Evolutionary conservation across 1,140 invertebrate species (phyloP), one percentile per base, ranked within the genome.

Genomic region (Heliconius nattereri): DNA sequence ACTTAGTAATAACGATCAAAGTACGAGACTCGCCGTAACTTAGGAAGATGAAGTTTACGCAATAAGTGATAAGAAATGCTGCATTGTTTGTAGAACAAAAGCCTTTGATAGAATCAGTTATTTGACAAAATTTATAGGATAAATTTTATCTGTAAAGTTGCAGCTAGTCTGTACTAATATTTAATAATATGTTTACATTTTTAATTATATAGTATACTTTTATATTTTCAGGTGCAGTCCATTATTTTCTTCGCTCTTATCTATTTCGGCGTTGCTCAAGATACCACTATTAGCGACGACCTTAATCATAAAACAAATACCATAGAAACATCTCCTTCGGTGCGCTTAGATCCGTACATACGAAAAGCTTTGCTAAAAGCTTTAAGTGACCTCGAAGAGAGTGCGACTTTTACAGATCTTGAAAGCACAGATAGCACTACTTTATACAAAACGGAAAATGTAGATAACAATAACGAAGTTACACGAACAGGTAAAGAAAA

Each of bases 361-460:
- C 93, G 96, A 7, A 96, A 96, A 90, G 96, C 96, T 2, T 89
- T 97, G n/a, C 88, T 97, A 13, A 96, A 96, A 88, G 97, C 97
- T 3, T 92, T 97, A 1, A 96, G 95, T 70, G 96, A 97, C 81
- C 89, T 97, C 49, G 96, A 97, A 92, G 93, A 95, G 74, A 94
- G 92, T 83, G 92, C 91, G 78, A 87, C 87, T 49, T 86, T 90
- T 9, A 89, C 90, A 2, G 90, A 91, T n/a, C 74, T 83, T 8
- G 87, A 84, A 20, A 81, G 78, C 6, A 86, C 85, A 7, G 90
- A 87, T 73, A 86, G 78, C 7, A 87, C 86, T 26, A 86, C 85
- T 20, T 90, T 90, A 8, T 81, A 85, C 57, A 85, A 90, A 54
- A 84, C 89, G 16, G 90, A 91, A 81, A 75, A 83, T 60, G 79